Percentiles rank a stretch among this genome's conserved stretches.
These are phyloP conservation scores for Sminthurides bifidus DNA, from an alignment of 1,140 invertebrate species.

Conservation along the genomic window DNA sequence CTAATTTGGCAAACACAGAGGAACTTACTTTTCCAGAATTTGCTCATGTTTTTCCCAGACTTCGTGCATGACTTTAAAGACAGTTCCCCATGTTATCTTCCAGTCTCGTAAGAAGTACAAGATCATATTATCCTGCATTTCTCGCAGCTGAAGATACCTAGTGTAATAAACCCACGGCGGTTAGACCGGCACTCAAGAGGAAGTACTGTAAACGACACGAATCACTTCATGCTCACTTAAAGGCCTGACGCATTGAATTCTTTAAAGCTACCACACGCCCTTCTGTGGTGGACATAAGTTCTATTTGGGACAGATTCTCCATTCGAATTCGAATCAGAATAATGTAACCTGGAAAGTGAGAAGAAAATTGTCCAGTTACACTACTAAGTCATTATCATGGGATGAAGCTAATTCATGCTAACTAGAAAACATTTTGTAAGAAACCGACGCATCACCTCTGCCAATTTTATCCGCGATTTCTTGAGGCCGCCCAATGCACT, in stretches of 20 bases:
- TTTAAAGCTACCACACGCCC: conserved; percentile 13
- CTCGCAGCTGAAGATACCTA: conserved; percentile 15
- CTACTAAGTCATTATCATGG: too few relatives aligned
- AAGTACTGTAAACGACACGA: neutral
- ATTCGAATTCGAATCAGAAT: conserved; percentile 9
- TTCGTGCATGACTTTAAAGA: conserved; percentile 4
- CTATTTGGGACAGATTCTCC: conserved; percentile 11
- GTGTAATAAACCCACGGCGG: neutral
- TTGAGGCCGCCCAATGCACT: conserved; percentile 18
- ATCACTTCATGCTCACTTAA: conserved; percentile 1
- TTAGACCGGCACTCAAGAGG: neutral
- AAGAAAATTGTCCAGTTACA: neutral
- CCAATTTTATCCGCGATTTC: conserved; percentile 14
- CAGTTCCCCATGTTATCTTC: conserved; percentile 6
- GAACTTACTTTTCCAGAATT: conserved; percentile 17
- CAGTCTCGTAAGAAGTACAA: conserved; percentile 21
- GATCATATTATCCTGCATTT: conserved; percentile 22
- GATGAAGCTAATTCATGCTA: neutral
- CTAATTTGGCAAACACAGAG: neutral
- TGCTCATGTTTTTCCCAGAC: conserved; percentile 7
- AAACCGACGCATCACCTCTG: conserved; percentile 5
- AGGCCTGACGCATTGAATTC: conserved; percentile 3
- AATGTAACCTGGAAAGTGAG: conserved; percentile 1
- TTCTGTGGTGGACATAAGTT: conserved; percentile 9
- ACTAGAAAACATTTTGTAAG: neutral